Evolutionary conservation across 2,888 invertebrate species (phyloP).

Genomic region (Archips xylosteana): DNA sequence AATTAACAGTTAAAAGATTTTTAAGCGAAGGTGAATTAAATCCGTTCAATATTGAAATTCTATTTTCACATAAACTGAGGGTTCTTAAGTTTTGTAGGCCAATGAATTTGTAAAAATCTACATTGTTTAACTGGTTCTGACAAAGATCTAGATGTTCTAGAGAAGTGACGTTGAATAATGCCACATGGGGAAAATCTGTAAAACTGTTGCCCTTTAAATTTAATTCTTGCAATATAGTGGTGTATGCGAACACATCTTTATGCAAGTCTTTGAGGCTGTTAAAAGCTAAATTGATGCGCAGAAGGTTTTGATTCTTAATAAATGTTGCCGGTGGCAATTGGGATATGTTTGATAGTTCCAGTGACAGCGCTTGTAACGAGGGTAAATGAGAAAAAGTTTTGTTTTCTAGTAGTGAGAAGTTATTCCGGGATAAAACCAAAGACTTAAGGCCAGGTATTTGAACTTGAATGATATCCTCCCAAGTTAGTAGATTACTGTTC

Average conservation of each 20-base stretch:
- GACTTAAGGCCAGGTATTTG: constrained; percentile 92
- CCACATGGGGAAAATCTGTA: constrained; percentile 91
- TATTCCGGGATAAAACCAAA: constrained; percentile 91
- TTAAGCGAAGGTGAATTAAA: constrained; percentile 91
- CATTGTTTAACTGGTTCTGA: constrained; percentile 87
- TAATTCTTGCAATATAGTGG: constrained; percentile 91
- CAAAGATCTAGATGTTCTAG: constrained; percentile 90
- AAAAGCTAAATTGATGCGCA: constrained; percentile 89
- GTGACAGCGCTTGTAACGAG: constrained; percentile 90
- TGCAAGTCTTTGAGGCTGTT: constrained; percentile 89
- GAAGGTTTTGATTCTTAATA: constrained; percentile 91
- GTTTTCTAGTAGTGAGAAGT: constrained; percentile 89
- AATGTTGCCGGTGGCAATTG: constrained; percentile 90
- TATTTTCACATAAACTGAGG: constrained; percentile 90
- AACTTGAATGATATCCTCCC: constrained; percentile 89
- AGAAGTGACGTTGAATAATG: constrained; percentile 90
- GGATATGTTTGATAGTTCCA: constrained; percentile 89
- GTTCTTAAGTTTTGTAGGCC: constrained; percentile 91
- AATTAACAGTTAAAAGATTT: constrained; percentile 90
- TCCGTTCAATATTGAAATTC: constrained; percentile 90
- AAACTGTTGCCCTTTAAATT: constrained; percentile 91
- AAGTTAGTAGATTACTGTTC: constrained; percentile 89
- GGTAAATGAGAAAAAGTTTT: constrained; percentile 91
- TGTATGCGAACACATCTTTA: constrained; percentile 89
- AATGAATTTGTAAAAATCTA: constrained; percentile 92